These are phyloP conservation scores for Agriopis leucophaearia DNA, from an alignment of 2,888 invertebrate genomes.

Conservation along the genomic window DNA sequence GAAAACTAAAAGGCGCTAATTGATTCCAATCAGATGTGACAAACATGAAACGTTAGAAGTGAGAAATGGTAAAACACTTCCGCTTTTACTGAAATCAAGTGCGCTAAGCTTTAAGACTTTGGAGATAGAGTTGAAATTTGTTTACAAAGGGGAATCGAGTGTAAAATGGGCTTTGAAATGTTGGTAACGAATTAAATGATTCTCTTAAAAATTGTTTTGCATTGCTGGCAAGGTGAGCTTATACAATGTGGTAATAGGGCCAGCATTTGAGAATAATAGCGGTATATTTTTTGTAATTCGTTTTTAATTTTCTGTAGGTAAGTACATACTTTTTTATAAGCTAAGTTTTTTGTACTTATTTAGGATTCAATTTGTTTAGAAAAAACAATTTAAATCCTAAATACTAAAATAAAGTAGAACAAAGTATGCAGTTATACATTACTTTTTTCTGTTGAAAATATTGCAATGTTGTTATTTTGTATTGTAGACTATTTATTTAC, in stretches of 20 bases:
- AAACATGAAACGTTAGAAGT: conserved; percentile 50
- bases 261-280: background rate
- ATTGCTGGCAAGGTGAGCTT: background rate
- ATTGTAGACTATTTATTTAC: too few species aligned
- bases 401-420: too few species aligned
- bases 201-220: background rate
- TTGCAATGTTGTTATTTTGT: too few species aligned
- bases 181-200: conserved; percentile 7
- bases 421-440: too few species aligned
- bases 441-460: too few species aligned
- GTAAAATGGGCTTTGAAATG: background rate
- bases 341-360: too few species aligned
- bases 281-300: too few species aligned
- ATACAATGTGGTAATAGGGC: background rate
- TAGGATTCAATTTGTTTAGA: too few species aligned
- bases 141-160: background rate
- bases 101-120: conserved; percentile 11
- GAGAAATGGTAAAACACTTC: conserved; percentile 49
- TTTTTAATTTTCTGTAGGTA: too few species aligned
- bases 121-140: conserved; percentile 7
- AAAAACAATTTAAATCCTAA: too few species aligned
- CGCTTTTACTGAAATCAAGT: conserved; percentile 21
- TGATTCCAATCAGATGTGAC: conserved; percentile 58
- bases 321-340: too few species aligned
- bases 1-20: conserved; percentile 53